phyloP scores from a whole-genome alignment of 2,888 invertebrate species.

The Hydraecia micacea region DNA sequence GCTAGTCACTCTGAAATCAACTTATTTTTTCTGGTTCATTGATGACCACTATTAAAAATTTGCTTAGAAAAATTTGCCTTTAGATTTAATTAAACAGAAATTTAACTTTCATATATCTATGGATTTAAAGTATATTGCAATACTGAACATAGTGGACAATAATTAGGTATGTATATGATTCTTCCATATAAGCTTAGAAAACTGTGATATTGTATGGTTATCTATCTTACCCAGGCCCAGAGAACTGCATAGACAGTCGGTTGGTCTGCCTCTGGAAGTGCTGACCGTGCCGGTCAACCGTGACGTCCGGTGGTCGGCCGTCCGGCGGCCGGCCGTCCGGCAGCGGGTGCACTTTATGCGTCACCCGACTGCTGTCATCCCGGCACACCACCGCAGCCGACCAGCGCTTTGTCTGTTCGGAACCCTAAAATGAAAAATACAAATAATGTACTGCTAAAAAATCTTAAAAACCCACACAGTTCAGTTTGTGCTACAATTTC shows the following conservation, averaged over 20 bases:
- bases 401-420: conserved; percentile 94
- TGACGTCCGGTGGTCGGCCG: conserved; percentile 76
- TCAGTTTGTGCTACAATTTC: not conserved
- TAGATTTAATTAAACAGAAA: too few species aligned
- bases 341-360: conserved; percentile 79
- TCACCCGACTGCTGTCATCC: conserved; percentile 84
- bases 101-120: too few species aligned
- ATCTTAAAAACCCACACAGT: not conserved
- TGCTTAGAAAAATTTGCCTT: too few species aligned
- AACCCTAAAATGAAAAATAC: conserved; percentile 74
- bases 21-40: too few species aligned
- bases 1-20: too few species aligned
- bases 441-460: not conserved
- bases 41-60: too few species aligned
- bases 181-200: not conserved
- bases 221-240: conserved; percentile 92
- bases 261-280: conserved; percentile 91
- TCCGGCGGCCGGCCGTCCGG: conserved; percentile 78
- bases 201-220: not conserved
- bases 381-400: conserved; percentile 95
- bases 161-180: not conserved
- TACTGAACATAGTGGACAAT: not conserved
- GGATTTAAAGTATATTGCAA: too few species aligned
- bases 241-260: conserved; percentile 96
- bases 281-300: conserved; percentile 77